Percentiles rank a stretch among this genome's conserved stretches.
Conservation (phyloP, 1,140 invertebrate genomes). For the Ditylenchus dipsaci region DNA sequence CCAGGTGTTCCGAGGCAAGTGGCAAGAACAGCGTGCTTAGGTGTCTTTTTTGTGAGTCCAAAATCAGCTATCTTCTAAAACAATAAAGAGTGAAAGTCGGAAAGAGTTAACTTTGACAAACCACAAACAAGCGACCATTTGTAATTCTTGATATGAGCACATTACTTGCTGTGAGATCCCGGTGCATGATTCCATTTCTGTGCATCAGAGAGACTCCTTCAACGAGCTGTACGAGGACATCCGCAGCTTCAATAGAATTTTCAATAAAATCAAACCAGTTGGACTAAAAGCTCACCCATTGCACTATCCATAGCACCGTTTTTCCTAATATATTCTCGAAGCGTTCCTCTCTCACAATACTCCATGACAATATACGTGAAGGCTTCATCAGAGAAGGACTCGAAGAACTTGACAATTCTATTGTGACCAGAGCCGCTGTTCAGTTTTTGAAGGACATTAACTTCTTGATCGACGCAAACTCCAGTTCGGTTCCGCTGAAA, state of each 20-base stretch:
- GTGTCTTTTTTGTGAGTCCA: constrained; percentile 14
- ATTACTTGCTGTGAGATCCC: constrained; percentile 18
- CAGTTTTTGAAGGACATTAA: constrained; percentile 12
- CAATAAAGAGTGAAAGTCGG: background rate
- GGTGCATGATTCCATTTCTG: constrained; percentile 14
- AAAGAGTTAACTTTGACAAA: background rate
- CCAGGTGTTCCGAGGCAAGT: constrained; percentile 19
- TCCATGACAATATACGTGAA: constrained; percentile 18
- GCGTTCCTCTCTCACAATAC: constrained; percentile 18
- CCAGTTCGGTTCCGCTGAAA: background rate
- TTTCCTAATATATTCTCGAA: constrained; percentile 12
- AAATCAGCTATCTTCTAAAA: constrained; percentile 25
- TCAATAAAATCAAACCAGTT: too few species aligned
- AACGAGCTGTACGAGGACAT: constrained; percentile 9
- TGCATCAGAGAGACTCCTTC: constrained; percentile 20
- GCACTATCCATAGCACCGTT: constrained; percentile 9
- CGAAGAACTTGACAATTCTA: constrained; percentile 14
- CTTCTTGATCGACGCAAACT: constrained; percentile 12
- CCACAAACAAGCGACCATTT: constrained; percentile 13
- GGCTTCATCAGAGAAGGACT: background rate
- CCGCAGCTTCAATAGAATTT: constrained; percentile 3
- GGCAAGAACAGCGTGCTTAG: constrained; percentile 1
- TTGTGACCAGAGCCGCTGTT: background rate
- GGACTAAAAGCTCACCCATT: background rate
- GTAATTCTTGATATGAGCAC: constrained; percentile 13